phyloP scores from a whole-genome alignment of 2,113 vertebrate species.

The Phoxinus phoxinus region DNA sequence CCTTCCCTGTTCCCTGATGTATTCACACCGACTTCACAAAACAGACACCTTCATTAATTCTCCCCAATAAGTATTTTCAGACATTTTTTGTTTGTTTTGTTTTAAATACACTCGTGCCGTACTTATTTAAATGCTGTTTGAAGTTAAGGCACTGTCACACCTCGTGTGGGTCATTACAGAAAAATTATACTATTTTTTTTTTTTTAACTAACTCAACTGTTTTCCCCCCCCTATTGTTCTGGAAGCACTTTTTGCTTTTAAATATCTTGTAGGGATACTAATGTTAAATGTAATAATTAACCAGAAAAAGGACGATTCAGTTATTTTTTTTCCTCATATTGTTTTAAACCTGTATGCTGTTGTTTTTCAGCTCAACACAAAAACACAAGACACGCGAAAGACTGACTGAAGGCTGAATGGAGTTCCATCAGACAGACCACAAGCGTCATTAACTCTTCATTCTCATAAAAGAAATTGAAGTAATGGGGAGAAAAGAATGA shows the following conservation, averaged over 20 bases:
- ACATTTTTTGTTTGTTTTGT: background rate
- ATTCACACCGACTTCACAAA: background rate
- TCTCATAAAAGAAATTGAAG: slow-evolving; percentile 28
- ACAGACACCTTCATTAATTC: background rate
- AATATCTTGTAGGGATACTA: too few species aligned
- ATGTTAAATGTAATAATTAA: too few species aligned
- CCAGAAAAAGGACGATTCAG: too few species aligned
- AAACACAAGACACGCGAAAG: background rate
- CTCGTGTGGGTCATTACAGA: too few species aligned
- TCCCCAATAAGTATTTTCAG: background rate
- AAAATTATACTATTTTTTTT: too few species aligned
- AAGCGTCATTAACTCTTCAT: background rate
- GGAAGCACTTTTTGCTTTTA: too few species aligned
- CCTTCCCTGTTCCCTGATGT: background rate
- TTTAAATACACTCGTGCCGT: background rate
- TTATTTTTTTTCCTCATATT: too few species aligned
- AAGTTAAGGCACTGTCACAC: too few species aligned
- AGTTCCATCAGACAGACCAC: slow-evolving; percentile 10
- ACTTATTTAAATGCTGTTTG: background rate
- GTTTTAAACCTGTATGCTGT: too few species aligned
- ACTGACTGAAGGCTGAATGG: slow-evolving; percentile 1
- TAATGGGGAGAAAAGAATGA: slow-evolving; percentile 26
- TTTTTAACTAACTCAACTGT: too few species aligned
- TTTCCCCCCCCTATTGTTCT: too few species aligned
- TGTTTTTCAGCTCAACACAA: background rate